A percentile compares a stretch with the other conserved stretches of the same genome.
Evolutionary conservation across 1,140 invertebrate species (phyloP).

Genomic region (Propsilocerus akamusi): DNA sequence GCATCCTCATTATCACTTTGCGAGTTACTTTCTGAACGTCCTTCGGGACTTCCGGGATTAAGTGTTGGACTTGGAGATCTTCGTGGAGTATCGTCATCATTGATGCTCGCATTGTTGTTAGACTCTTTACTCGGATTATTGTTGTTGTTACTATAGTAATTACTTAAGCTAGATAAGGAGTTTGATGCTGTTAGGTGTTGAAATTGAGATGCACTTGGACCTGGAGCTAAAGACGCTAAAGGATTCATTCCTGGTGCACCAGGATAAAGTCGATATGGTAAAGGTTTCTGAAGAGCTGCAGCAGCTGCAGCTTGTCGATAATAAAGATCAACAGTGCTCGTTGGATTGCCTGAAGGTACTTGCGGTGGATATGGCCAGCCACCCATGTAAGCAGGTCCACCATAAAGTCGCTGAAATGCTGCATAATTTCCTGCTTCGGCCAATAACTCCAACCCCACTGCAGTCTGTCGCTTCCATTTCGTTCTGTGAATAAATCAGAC

Average conservation of each 20-base stretch:
- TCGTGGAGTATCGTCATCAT: slow-evolving; percentile 7
- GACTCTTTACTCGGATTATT: slow-evolving; percentile 5
- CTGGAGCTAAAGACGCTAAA: slow-evolving; percentile 6
- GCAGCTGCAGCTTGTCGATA: slow-evolving; percentile 55
- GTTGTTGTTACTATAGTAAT: slow-evolving; percentile 17
- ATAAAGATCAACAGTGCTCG: slow-evolving; percentile 54
- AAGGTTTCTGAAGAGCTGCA: slow-evolving; percentile 59
- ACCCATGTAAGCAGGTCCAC: slow-evolving; percentile 45
- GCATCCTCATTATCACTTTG: slow-evolving; percentile 23
- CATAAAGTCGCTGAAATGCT: slow-evolving; percentile 85
- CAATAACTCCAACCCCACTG: slow-evolving; percentile 86
- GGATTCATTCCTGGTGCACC: slow-evolving; percentile 15
- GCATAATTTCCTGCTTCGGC: slow-evolving; percentile 94
- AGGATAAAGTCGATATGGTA: slow-evolving; percentile 49
- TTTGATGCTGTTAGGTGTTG: slow-evolving; percentile 23
- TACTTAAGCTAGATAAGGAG: slow-evolving; percentile 22
- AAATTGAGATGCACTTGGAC: slow-evolving; percentile 14
- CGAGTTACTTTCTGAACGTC: slow-evolving; percentile 20
- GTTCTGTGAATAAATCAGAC: slow-evolving; percentile 53
- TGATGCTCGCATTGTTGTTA: slow-evolving; percentile 9
- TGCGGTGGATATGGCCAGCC: slow-evolving; percentile 37
- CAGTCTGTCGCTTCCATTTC: slow-evolving; percentile 99
- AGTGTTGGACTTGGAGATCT: slow-evolving; percentile 23
- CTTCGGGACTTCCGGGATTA: slow-evolving; percentile 23
- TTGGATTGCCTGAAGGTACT: slow-evolving; percentile 29